Percentiles rank a stretch among this genome's conserved stretches.
These are phyloP conservation scores for Oryzias celebensis DNA, from an alignment of 2,113 vertebrate genomes.

Conservation along the genomic window DNA sequence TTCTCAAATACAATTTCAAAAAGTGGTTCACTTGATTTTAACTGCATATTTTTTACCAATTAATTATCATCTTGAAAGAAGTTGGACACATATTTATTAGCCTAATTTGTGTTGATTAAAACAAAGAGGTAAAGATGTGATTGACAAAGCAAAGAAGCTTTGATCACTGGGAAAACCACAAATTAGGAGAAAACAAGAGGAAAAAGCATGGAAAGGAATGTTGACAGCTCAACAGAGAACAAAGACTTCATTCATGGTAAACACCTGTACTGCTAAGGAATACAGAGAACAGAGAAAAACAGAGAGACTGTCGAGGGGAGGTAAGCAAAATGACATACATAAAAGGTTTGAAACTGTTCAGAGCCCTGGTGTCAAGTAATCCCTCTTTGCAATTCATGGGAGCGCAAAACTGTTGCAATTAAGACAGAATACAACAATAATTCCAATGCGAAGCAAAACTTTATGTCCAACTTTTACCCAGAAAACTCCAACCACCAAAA, in stretches of 20 bases:
- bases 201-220: slow-evolving; percentile 1
- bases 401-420: slow-evolving; percentile 4
- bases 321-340: not conserved
- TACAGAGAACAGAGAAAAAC: not conserved
- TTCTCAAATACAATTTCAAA: not conserved
- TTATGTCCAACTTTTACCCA: slow-evolving; percentile 13
- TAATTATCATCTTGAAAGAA: no score
- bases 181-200: slow-evolving; percentile 3
- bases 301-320: not conserved
- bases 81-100: no score
- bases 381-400: slow-evolving; percentile 8
- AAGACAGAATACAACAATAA: slow-evolving; percentile 20
- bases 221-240: slow-evolving; percentile 37
- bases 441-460: slow-evolving; percentile 33
- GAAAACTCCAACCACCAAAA: slow-evolving; percentile 27
- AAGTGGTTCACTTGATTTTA: not conserved
- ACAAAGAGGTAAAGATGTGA: no score
- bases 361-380: slow-evolving; percentile 14
- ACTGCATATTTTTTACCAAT: not conserved
- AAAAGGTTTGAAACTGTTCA: slow-evolving; percentile 19
- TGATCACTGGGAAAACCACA: slow-evolving; percentile 9
- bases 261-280: slow-evolving; percentile 27
- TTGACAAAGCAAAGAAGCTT: not conserved
- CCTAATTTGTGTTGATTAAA: no score
- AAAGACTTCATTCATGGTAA: slow-evolving; percentile 50